Conservation (phyloP, 1,140 invertebrate species). For the Calephelis nemesis region DNA sequence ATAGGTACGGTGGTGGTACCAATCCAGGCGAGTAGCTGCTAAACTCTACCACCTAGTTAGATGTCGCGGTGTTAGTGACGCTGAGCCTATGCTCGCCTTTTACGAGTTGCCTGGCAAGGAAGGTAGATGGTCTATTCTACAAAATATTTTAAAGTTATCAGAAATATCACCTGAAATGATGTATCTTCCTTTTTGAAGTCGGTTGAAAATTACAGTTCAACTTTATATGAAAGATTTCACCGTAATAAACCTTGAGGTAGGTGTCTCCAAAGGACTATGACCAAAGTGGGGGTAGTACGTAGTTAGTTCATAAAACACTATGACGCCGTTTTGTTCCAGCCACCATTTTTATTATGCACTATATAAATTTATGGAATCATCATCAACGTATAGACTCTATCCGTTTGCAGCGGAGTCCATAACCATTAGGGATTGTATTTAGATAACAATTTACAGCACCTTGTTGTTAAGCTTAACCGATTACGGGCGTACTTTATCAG, state of each 20-base stretch:
- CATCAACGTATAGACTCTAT: slow-evolving; percentile 74
- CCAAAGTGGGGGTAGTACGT: slow-evolving; percentile 38
- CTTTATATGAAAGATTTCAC: slow-evolving; percentile 49
- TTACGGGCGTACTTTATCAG: slow-evolving; percentile 1
- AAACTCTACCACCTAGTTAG: too few relatives aligned
- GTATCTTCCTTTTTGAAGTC: too few relatives aligned
- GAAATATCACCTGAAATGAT: too few relatives aligned
- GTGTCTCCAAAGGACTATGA: slow-evolving; percentile 44
- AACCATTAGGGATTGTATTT: slow-evolving; percentile 71
- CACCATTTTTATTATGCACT: slow-evolving; percentile 72
- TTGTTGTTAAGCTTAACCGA: slow-evolving; percentile 21
- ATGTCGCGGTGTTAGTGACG: too few relatives aligned
- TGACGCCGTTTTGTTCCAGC: slow-evolving; percentile 67
- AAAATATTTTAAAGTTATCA: too few relatives aligned
- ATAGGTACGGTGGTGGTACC: too few relatives aligned
- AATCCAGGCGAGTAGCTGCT: too few relatives aligned
- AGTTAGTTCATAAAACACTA: slow-evolving; percentile 60
- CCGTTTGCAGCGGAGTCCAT: slow-evolving; percentile 62
- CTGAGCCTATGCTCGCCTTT: too few relatives aligned
- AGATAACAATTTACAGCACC: slow-evolving; percentile 43
- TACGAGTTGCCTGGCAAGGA: too few relatives aligned
- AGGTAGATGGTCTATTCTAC: too few relatives aligned
- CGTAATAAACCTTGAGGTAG: slow-evolving; percentile 42
- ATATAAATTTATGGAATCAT: slow-evolving; percentile 78
- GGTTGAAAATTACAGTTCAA: too few relatives aligned